Evolutionary conservation across 1,140 invertebrate species (phyloP), one percentile per base, ranked within the genome.

Genomic region (Drosophila auraria): DNA sequence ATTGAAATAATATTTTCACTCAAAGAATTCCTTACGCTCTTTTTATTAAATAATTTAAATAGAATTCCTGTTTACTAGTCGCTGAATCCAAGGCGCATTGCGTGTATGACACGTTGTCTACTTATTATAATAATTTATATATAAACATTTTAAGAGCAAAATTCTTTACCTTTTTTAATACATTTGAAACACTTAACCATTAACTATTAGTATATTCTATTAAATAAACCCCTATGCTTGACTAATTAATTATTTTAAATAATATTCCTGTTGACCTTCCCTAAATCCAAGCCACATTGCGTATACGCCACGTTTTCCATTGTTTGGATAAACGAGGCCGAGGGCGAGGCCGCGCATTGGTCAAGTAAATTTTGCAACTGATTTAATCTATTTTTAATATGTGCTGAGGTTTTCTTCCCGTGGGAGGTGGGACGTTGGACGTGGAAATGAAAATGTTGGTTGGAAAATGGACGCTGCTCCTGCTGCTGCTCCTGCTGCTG

Each of bases 371-470:
- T 80, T 83, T 57, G 66, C 40, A 66, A 47, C 58, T 87, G 80
- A 78, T 83, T 83, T 83, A 80, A 87, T 89, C 42, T 68, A 74
- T 80, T 83, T 87, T 83, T 80, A 87, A 87, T 83, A 83, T 73
- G 63, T 64, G 50, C 78, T 54, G 59, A 50, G 72, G 54, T 40
- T 73, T 65, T 36, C 30, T 25, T 27, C 44, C 66, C 47, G 42
- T 14, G 36, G 54, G 54, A 40, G n/a, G n/a, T n/a, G n/a, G n/a
- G n/a, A n/a, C n/a, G n/a, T n/a, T n/a, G n/a, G n/a, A n/a, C 51
- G 17, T 65, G 61, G 25, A 69, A 63, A 82, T 51, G 45, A 75
- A 77, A 87, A 68, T 51, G 58, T 20, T 57, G 36, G 36, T 12
- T 40, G 54, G 54, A 25, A 57, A 57, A 57, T 57, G 54, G 36